Evolutionary conservation across 2,888 invertebrate genomes (phyloP), one percentile per base, ranked within the genome.

Genomic region (Drosophila neonasuta): DNA sequence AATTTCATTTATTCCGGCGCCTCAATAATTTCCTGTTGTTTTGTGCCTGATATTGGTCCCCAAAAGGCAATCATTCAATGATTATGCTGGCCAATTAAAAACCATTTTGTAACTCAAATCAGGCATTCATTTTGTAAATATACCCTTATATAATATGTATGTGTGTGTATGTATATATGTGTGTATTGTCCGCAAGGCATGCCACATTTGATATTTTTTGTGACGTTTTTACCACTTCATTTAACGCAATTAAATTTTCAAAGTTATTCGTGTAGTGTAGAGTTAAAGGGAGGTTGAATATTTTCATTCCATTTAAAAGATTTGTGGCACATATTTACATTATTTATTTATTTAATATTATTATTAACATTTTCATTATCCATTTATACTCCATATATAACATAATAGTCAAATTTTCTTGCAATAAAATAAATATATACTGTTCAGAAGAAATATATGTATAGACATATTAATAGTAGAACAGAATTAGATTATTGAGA

Each of bases 1-100:
- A 41, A 41, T 48, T 7, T 42, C 64, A 57, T 65, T 67, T 57
- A 45, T 67, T 9, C 57, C 15, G 17, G n/a, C 51, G 58, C 70
- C 77, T 79, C 70, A 70, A 10, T n/a, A 55, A 55, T 55, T 45
- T 55, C 44, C 54, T 68, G 61, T 62, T 51, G 54, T 60, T 57
- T 78, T 51, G 24, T 51, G 17, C 24, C 49, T 57, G 13, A 45
- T 15, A 36, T 58, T 11, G 8, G 8, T 20, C 29, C 30, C 9
- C n/a, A 17, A 13, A 39, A 24, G 54, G 50, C 50, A 54, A 45
- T 34, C 46, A 7, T n/a, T 30, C 55, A 68, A 68, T 68, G 51
- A 56, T 57, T 55, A n/a, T 54, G 42, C 45, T 24, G 45, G 24
- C 32, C 41, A 55, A 45, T 65, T 45, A 68, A 66, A 68, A 71